Evolutionary conservation across 2,888 invertebrate genomes (phyloP), one percentile per base, ranked within the genome.

Genomic region (Clostera curtula): DNA sequence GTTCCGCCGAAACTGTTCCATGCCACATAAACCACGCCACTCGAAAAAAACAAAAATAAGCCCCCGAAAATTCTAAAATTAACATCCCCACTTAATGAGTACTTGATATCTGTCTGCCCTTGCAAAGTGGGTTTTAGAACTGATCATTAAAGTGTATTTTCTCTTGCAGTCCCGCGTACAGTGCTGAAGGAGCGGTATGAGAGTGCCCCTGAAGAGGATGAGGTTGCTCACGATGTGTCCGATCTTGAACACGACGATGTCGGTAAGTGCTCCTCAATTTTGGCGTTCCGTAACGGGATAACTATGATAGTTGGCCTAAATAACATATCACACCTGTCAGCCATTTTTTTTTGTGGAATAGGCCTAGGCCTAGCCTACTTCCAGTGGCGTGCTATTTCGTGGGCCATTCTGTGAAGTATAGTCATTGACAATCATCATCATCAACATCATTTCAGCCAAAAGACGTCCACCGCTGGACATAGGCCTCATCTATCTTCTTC

Each of bases 181-280:
- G 93, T 95, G 27, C 80, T 95, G 36, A 92, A 92, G 61, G 93
- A 93, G 70, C 88, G 91, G 45, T 93, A 90, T 72, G 92, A 93
- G 60, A 92, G 91, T 36, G 88, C 89, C 13, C 87, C 90, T 24
- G 93, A 93, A 68, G 86, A 89, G 40, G 95, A 94, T 65, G 94
- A 94, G 65, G 86, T 88, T 39, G 85, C 87, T 45, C 86, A 80
- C 51, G 82, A 77, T 49, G 74, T 68, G 54, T 68, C 76, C 32
- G 76, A 79, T 61, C 68, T 74, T 55, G 76, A 80, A 48, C 72
- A 77, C 54, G 83, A 86, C 41, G 85, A 85, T 44, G 76, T 85
- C 37, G 85, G 86, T 73, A 68, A 85, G 73, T 84, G 49, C 59
- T 72, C 54, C 57, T 56, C 56, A 34, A 38, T 43, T 8, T 13